These are phyloP conservation scores for Apodemia mormo DNA, from an alignment of 2,888 invertebrate genomes.

Conservation along the genomic window DNA sequence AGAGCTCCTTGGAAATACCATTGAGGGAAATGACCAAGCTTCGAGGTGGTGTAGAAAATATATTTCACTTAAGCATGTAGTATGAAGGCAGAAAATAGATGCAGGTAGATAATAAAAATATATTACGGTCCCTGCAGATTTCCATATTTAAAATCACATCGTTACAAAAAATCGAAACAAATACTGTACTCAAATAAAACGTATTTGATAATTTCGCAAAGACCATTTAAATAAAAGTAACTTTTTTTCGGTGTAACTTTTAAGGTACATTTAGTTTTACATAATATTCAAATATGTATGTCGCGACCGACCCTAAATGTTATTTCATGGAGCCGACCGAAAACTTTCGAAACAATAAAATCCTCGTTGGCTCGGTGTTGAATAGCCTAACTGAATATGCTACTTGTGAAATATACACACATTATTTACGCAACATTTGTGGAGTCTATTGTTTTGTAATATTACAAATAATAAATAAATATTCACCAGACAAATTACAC, in stretches of 20 bases:
- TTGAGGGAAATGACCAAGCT: no score
- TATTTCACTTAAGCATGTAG: no score
- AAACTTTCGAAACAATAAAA: conserved; percentile 23
- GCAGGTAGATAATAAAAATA: no score
- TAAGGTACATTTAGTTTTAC: conserved; percentile 9
- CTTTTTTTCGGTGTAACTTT: conserved; percentile 2
- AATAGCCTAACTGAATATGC: conserved; percentile 13
- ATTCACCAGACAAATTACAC: no score
- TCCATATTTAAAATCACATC: no score
- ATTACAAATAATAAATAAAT: no score
- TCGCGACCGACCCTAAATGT: conserved; percentile 13
- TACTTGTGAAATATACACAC: conserved; percentile 4
- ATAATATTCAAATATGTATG: conserved; percentile 18
- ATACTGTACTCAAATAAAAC: background rate
- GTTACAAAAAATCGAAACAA: background rate
- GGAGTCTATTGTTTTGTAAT: background rate
- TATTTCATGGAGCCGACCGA: conserved; percentile 20
- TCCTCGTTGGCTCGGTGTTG: conserved; percentile 18
- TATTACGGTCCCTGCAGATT: no score
- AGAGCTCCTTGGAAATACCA: no score
- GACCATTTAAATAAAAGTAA: background rate
- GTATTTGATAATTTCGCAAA: background rate
- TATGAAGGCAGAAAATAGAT: no score
- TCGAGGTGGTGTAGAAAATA: no score
- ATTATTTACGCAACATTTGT: conserved; percentile 14